phyloP scores from a whole-genome alignment of 1,140 invertebrate genomes.

The Calephelis virginiensis region DNA sequence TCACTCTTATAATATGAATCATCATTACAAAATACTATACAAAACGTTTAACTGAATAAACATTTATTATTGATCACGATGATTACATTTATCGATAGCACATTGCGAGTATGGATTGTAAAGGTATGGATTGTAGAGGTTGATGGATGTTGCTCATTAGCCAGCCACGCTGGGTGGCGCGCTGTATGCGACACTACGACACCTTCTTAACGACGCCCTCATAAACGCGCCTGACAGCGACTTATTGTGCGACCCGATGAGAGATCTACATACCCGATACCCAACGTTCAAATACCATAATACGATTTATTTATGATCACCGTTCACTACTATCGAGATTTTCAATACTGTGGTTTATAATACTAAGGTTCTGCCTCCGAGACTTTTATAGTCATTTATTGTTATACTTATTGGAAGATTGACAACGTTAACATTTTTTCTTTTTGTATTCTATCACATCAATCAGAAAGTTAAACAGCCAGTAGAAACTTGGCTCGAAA shows the following conservation, averaged over 20 bases:
- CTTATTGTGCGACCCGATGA: slow-evolving; percentile 56
- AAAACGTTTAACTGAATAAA: background rate
- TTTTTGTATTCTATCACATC: slow-evolving; percentile 21
- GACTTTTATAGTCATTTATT: slow-evolving; percentile 63
- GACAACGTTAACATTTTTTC: slow-evolving; percentile 52
- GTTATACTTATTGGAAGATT: slow-evolving; percentile 59
- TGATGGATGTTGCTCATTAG: slow-evolving; percentile 68
- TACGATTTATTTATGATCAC: slow-evolving; percentile 71
- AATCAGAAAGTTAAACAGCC: slow-evolving; percentile 21
- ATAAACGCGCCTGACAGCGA: slow-evolving; percentile 57
- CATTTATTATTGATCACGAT: background rate
- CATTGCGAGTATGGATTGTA: slow-evolving; percentile 14
- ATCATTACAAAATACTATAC: too few species aligned
- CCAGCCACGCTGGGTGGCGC: slow-evolving; percentile 56
- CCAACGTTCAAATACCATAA: slow-evolving; percentile 57
- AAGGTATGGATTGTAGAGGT: slow-evolving; percentile 46
- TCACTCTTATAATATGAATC: too few species aligned
- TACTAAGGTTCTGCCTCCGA: slow-evolving; percentile 40
- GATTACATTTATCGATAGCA: slow-evolving; percentile 7
- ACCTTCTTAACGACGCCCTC: slow-evolving; percentile 49
- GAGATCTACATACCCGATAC: slow-evolving; percentile 52
- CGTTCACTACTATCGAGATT: slow-evolving; percentile 40
- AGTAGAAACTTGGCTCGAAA: slow-evolving; percentile 38
- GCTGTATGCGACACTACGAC: slow-evolving; percentile 33
- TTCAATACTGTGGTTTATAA: slow-evolving; percentile 13